Base-by-base conservation (phyloP, 2,888 invertebrate genomes). In the Drosophila setosimentum region DNA sequence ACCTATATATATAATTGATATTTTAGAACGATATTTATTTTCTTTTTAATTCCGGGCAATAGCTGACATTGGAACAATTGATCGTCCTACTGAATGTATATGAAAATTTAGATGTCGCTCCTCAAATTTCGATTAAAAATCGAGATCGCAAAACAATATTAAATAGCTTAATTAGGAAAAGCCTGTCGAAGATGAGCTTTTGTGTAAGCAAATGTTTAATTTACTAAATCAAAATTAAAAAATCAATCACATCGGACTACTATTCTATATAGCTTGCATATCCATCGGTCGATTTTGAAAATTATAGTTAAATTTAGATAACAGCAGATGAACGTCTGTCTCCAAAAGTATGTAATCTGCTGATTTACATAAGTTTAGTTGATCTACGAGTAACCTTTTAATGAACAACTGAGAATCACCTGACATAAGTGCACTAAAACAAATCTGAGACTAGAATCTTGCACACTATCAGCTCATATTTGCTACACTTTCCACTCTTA, bases 371-470 rank as follows among this genome's bases (percentile, higher is more conserved):
- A n/a, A n/a, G 6, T 13, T 7, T 16, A 13, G 50, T 4, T 50
- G 29, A 50, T n/a, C 29, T 29, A n/a, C 45, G 45, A 45, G 24
- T 24, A 2, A 11, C 50, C 18, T n/a, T 51, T 32, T 13, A 13
- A 30, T 51, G 30, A 2, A 21, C n/a, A 4, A 21, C 7, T 18
- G 27, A 16, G 33, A 13, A 49, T 59, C 33, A 59, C 49, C 49
- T 48, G 49, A 35, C 16, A n/a, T 10, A 16, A 35, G n/a, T 29
- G 27, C 16, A 49, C 42, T 42, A 42, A 42, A 40, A 5, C 21
- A 57, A 57, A 42, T 42, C 57, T 4, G 21, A 30, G 16, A 57
- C 30, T 16, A 42, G 40, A 57, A 57, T 30, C 40, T 21, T 10
- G n/a, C n/a, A 13, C 4, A 4, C 1, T 18, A 40, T 30, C 13